Base-by-base conservation (phyloP, 1,140 invertebrate species). In the Dinothrombium tinctorium region DNA sequence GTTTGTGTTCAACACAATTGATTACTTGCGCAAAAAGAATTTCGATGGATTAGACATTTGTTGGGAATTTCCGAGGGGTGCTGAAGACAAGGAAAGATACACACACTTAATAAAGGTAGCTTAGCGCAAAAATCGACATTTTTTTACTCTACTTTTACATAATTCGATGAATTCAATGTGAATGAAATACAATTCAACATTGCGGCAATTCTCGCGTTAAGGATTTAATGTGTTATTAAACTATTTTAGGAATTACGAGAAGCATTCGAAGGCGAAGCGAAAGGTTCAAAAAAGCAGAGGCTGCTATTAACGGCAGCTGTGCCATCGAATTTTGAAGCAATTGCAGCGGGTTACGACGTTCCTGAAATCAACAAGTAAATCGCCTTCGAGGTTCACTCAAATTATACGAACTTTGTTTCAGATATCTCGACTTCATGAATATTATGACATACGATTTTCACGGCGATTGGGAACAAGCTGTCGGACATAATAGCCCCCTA, bases 21-120 rank as follows among this genome's bases (percentile, higher is more conserved):
- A 86, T 49, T 92, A 87, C 60, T 62, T 94, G 2, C 66, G 86
- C 20, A 76, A 82, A 53, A 76, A 80, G 48, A 75, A 82, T 56
- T 90, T 94, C 54, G 86, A 94, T 53, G 87, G 87, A 5, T 59
- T 89, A n/a, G 86, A 94, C 50, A 74, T 95, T 1, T 84, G 92
- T 53, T 95, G 87, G 86, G 84, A 94, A 61, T 90, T 90, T 59
- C 84, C 86, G 3, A 62, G 79, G 53, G 81, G 81, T 14, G 69
- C 73, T 4, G 81, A 86, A 50, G 84, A 92, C 37, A 59, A 56
- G 37, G 43, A 53, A 12, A 52, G 48, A 42, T 58, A 55, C 40
- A 52, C 56, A 6, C 26, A 40, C 7, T 46, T 61, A 4, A 11
- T 58, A 1, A 48, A 59, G n/a, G n/a, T n/a, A n/a, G n/a, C n/a